These are phyloP conservation scores for Aepyceros melampus DNA, from an alignment of 2,113 vertebrate species.

Conservation along the genomic window DNA sequence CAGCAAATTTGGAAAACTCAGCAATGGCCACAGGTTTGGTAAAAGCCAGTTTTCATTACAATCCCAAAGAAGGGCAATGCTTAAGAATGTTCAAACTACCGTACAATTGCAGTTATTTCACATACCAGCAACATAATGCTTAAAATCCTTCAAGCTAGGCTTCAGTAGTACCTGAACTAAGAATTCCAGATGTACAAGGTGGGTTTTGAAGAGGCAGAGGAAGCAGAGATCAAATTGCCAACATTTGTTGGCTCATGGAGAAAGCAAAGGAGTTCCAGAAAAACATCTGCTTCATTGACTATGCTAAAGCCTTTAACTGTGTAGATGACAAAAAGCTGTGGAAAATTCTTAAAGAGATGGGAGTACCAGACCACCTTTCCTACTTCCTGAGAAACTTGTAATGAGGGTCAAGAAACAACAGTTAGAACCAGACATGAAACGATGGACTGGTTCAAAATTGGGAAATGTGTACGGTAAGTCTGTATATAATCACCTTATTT, in stretches of 20 bases:
- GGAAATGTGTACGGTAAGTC: background rate
- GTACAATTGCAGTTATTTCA: background rate
- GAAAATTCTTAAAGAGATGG: background rate
- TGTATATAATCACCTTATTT: background rate
- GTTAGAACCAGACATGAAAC: background rate
- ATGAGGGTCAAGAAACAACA: background rate
- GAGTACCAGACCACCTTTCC: background rate
- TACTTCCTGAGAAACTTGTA: background rate
- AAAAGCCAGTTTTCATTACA: background rate
- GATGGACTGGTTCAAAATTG: background rate
- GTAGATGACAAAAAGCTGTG: background rate
- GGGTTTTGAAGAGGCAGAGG: background rate
- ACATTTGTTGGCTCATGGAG: background rate
- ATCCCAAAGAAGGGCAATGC: background rate
- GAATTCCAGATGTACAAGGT: background rate
- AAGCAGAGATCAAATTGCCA: background rate
- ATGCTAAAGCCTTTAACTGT: background rate
- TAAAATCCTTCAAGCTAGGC: background rate
- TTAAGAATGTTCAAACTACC: background rate
- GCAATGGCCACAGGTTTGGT: background rate
- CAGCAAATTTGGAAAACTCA: background rate
- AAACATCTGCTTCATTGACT: background rate
- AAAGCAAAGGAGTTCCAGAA: background rate
- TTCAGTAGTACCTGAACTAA: background rate
- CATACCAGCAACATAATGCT: background rate